phyloP scores from a whole-genome alignment of 1,140 invertebrate species.

The Megathymus violae region DNA sequence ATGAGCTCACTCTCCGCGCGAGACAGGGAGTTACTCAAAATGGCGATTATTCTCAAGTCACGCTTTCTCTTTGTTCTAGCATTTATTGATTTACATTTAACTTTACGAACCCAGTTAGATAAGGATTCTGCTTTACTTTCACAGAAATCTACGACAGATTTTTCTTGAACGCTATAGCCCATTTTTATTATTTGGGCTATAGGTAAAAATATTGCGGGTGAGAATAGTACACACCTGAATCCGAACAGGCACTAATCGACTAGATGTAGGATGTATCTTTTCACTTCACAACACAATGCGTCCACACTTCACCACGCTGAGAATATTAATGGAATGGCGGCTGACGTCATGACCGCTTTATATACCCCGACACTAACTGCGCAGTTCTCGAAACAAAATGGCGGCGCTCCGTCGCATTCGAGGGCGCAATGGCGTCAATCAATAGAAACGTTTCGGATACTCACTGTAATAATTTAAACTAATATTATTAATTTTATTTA shows the following conservation, averaged over 20 bases:
- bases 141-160: constrained; percentile 77
- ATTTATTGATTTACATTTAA: constrained; percentile 76
- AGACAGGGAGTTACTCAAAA: constrained; percentile 73
- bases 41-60: constrained; percentile 76
- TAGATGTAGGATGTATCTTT: constrained; percentile 54
- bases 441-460: constrained; percentile 24
- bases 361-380: constrained; percentile 67
- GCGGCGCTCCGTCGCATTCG: constrained; percentile 46
- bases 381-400: constrained; percentile 71
- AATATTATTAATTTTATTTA: background rate
- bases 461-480: constrained; percentile 6
- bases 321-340: constrained; percentile 51
- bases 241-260: constrained; percentile 66
- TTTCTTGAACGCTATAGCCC: constrained; percentile 75
- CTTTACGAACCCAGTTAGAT: constrained; percentile 77
- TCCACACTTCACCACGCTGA: constrained; percentile 54
- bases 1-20: constrained; percentile 73
- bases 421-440: constrained; percentile 27
- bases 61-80: constrained; percentile 79
- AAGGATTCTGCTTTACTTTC: constrained; percentile 80
- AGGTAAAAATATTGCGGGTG: constrained; percentile 61
- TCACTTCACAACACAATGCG: constrained; percentile 65
- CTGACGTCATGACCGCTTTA: constrained; percentile 65
- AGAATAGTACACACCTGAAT: constrained; percentile 80
- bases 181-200: constrained; percentile 53